These are phyloP conservation scores for Falco punctatus DNA, from an alignment of 2,113 vertebrate species.

Conservation along the genomic window DNA sequence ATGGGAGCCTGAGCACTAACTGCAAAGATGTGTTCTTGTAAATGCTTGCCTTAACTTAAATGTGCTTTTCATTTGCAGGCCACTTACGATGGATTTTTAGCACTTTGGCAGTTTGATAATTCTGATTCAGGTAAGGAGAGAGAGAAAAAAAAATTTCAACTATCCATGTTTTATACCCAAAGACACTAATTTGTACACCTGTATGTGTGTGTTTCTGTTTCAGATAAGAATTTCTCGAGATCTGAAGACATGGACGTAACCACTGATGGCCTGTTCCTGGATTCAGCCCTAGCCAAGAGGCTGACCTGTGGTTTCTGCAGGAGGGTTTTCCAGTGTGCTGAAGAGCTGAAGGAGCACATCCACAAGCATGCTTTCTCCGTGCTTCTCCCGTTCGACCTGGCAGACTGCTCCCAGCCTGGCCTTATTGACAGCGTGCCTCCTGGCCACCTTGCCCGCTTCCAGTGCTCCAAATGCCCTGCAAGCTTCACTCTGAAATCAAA, in stretches of 20 bases:
- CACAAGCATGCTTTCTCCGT: slow-evolving; percentile 72
- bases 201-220: not conserved
- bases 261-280: slow-evolving; percentile 52
- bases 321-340: slow-evolving; percentile 77
- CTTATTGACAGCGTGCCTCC: not conserved
- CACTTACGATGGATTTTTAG: not conserved
- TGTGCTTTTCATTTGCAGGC: slow-evolving; percentile 40
- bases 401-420: not conserved
- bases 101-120: slow-evolving; percentile 46
- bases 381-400: slow-evolving; percentile 73
- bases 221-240: not conserved
- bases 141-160: fast-evolving
- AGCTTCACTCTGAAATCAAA: slow-evolving; percentile 86
- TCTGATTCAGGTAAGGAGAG: slow-evolving; percentile 44
- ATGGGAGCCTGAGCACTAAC: not conserved
- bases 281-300: slow-evolving; percentile 59
- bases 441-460: slow-evolving; percentile 71
- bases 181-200: not conserved
- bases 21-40: not conserved
- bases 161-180: fast-evolving
- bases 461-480: slow-evolving; percentile 79
- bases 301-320: slow-evolving; percentile 81
- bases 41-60: not conserved
- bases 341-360: slow-evolving; percentile 80
- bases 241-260: not conserved